Evolutionary conservation across 1,140 invertebrate species (phyloP), one percentile per base, ranked within the genome.

Genomic region (Polypedilum vanderplanki): DNA sequence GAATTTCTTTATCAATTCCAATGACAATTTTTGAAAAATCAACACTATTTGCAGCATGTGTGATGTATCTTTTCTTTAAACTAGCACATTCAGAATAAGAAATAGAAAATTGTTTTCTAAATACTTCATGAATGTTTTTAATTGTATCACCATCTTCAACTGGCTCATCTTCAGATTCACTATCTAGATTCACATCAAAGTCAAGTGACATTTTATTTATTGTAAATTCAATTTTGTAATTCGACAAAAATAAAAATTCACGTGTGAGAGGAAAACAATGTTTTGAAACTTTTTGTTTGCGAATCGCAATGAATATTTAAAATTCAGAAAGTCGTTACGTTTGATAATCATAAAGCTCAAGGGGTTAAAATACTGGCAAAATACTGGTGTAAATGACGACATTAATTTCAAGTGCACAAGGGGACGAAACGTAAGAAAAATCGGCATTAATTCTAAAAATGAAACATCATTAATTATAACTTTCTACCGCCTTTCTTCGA

Each of bases 1-100:
- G 33, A 15, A 40, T 5, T 17, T 74, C 73, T 15, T 74, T 41
- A 10, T 15, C 33, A 74, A 15, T 9, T 74, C 33, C n/a, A 12
- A 73, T 40, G 10, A 24, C 70, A 74, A 75, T 70, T 12, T 15
- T 33, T 15, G 33, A 22, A 5, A 57, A 74, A 57, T 74, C 18
- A n/a, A 9, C 18, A 73, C 80, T 77, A 0, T 77, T 77, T 57
- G 76, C 74, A 10, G 81, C 73, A 7, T 76, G 76, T 0, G 81
- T 75, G 0, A 82, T 76, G 74, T 82, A 82, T 7, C 78, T 79
- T 0, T 77, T 76, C 7, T 80, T 77, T 20, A 81, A 18, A 0
- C 79, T 78, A 0, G 80, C 75, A 0, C 77, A 78, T 4, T 76
- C 73, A 75, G 81, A 79, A 41, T 79, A 76, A 7, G 76, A 40